phyloP scores from a whole-genome alignment of 2,888 invertebrate species.

The Lochmaea capreae region DNA sequence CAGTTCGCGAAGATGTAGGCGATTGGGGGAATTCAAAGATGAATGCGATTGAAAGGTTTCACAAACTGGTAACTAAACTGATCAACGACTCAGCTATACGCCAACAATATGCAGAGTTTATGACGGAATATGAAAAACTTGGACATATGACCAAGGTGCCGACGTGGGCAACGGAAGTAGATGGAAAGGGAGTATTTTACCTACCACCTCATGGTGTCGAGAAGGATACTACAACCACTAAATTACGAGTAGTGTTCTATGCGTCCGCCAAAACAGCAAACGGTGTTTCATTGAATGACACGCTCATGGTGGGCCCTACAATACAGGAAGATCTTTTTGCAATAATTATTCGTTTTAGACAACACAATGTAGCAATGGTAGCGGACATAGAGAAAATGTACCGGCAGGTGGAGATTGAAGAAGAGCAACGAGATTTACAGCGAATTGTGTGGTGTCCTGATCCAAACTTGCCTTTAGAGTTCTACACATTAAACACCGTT shows the following conservation, averaged over 20 bases:
- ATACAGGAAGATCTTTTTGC: conserved; percentile 40
- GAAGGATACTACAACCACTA: conserved; percentile 31
- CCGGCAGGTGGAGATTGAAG: conserved; percentile 41
- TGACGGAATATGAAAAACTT: no score
- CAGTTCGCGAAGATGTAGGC: conserved; percentile 21
- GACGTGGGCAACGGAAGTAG: conserved; percentile 12
- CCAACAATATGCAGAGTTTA: no score
- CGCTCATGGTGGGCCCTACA: conserved; percentile 20
- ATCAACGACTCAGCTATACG: no score
- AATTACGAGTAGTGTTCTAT: conserved; percentile 31
- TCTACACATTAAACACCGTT: conserved; percentile 40
- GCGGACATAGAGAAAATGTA: conserved; percentile 52
- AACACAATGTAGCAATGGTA: background rate
- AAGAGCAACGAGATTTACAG: conserved; percentile 40
- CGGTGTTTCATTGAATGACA: conserved; percentile 40
- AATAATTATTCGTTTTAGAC: conserved; percentile 38
- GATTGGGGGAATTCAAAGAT: conserved; percentile 31
- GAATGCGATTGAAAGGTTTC: background rate
- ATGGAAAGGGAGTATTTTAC: conserved; percentile 26
- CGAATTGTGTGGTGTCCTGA: conserved; percentile 44
- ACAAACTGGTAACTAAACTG: background rate
- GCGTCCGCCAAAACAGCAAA: conserved; percentile 23
- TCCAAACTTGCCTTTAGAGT: conserved; percentile 22
- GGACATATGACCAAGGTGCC: no score
- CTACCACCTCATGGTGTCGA: conserved; percentile 33